Percentiles rank a stretch among this genome's conserved stretches.
Evolutionary conservation across 2,888 invertebrate species (phyloP).

Genomic region (Orthonevra nobilis): DNA sequence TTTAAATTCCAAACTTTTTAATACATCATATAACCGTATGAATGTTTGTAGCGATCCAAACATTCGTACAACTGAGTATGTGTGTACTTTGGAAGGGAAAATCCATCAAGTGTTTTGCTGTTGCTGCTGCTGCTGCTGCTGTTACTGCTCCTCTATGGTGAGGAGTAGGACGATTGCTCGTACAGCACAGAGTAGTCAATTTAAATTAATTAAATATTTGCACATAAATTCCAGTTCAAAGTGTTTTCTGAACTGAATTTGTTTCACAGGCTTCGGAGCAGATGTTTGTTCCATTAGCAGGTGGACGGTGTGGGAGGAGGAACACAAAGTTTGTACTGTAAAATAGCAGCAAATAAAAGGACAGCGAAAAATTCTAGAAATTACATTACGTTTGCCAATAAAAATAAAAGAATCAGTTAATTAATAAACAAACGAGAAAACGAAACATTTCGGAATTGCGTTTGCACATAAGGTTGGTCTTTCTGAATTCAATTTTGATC

Average conservation of each 20-base stretch:
- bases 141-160: neutral
- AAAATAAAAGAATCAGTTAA: no score
- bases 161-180: neutral
- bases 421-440: no score
- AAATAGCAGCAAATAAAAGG: no score
- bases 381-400: no score
- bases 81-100: conserved; percentile 50
- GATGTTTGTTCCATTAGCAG: conserved; percentile 33
- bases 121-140: conserved; percentile 6
- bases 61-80: neutral
- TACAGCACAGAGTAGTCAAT: conserved; percentile 36
- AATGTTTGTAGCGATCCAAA: neutral
- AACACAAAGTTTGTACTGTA: no score
- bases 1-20: conserved; percentile 29
- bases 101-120: conserved; percentile 64
- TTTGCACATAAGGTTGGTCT: no score
- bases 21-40: neutral
- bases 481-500: no score
- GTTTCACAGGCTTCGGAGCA: conserved; percentile 39
- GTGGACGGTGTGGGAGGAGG: no score
- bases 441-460: no score
- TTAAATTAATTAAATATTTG: conserved; percentile 70
- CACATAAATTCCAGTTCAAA: conserved; percentile 65
- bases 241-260: conserved; percentile 55
- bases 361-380: no score